A percentile compares a stretch with the other conserved stretches of the same genome.
These are phyloP conservation scores for Cosmorhoe ocellata DNA, from an alignment of 2,888 invertebrate genomes.

Conservation along the genomic window DNA sequence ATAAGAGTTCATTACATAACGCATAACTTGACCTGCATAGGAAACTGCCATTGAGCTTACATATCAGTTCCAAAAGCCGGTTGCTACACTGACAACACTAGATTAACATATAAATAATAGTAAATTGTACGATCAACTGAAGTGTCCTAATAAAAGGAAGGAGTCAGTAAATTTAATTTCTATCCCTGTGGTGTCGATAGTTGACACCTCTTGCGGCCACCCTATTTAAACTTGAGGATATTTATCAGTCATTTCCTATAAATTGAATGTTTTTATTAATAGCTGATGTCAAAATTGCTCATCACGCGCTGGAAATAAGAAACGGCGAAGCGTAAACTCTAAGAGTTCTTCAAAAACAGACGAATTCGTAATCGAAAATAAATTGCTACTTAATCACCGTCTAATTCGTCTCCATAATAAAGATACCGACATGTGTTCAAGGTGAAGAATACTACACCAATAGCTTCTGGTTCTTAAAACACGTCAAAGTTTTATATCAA, in stretches of 20 bases:
- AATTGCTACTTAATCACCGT: conserved; percentile 20
- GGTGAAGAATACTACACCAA: not conserved
- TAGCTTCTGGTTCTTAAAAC: not conserved
- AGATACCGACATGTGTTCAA: conserved; percentile 17
- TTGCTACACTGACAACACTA: no score
- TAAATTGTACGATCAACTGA: no score
- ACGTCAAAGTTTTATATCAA: not conserved
- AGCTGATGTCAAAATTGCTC: no score
- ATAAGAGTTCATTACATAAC: conserved; percentile 19
- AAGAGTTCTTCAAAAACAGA: not conserved
- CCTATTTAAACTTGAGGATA: no score
- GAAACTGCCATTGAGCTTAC: not conserved
- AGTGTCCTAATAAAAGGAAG: no score
- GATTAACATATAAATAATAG: no score
- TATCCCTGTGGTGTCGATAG: no score
- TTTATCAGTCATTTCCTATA: no score
- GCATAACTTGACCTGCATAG: not conserved
- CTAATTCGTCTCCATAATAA: conserved; percentile 8
- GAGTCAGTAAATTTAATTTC: no score
- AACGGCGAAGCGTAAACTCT: not conserved
- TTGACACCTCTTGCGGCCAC: no score
- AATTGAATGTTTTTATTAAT: no score
- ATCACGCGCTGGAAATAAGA: not conserved
- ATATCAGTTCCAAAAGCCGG: not conserved
- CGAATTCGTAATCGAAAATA: conserved; percentile 19